phyloP scores from a whole-genome alignment of 1,140 invertebrate genomes.

The Heterodera carotae region DNA sequence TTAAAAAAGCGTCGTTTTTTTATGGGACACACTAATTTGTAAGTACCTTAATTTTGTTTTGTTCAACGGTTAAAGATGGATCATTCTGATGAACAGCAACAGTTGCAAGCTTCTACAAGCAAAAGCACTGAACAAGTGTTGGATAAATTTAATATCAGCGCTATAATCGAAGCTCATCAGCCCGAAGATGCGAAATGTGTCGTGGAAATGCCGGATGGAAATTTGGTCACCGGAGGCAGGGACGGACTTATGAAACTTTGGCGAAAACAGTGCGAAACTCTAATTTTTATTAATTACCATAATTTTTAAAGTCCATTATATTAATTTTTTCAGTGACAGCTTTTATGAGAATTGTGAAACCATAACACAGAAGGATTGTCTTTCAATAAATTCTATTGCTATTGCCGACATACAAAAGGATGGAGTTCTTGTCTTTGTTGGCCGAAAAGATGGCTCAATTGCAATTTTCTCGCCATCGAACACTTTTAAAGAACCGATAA shows the following conservation, averaged over 20 bases:
- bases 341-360: not conserved
- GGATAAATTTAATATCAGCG: slow-evolving; percentile 10
- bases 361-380: slow-evolving; percentile 9
- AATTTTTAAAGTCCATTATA: not conserved
- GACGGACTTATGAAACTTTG: slow-evolving; percentile 36
- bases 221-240: slow-evolving; percentile 25
- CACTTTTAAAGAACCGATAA: slow-evolving; percentile 17
- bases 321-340: slow-evolving; percentile 11
- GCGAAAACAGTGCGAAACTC: slow-evolving; percentile 18
- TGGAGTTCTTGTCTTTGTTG: slow-evolving; percentile 28
- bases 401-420: slow-evolving; percentile 1
- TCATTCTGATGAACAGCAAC: slow-evolving; percentile 2
- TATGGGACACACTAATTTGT: no score
- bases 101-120: slow-evolving; percentile 8
- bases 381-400: slow-evolving; percentile 35
- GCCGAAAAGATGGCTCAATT: slow-evolving; percentile 36
- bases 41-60: not conserved
- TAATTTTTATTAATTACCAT: no score
- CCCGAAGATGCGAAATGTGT: slow-evolving; percentile 22
- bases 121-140: slow-evolving; percentile 7
- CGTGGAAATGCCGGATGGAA: not conserved
- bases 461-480: slow-evolving; percentile 28
- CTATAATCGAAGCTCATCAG: slow-evolving; percentile 25
- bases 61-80: slow-evolving; percentile 15
- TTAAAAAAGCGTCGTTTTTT: no score